Evolutionary conservation across 2,888 invertebrate genomes (phyloP).

Genomic region (Sesia apiformis): DNA sequence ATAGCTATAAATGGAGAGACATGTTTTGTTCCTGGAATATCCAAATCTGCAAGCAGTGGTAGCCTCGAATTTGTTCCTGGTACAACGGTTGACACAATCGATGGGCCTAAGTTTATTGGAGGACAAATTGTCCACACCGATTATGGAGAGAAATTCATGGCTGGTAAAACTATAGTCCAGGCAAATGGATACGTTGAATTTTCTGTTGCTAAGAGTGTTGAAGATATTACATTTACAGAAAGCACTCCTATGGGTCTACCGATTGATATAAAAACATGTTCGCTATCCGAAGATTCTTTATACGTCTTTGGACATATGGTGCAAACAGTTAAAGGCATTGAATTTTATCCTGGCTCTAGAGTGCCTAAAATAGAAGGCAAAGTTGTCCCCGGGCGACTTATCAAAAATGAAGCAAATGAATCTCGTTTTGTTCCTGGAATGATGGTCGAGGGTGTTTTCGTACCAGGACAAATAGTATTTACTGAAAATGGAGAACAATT

Average conservation of each 20-base stretch:
- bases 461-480: conserved; percentile 80
- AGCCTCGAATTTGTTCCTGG: conserved; percentile 75
- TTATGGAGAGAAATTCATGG: conserved; percentile 76
- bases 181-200: conserved; percentile 72
- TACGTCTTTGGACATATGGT: conserved; percentile 80
- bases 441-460: conserved; percentile 78
- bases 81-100: conserved; percentile 75
- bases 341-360: conserved; percentile 76
- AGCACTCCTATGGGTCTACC: conserved; percentile 72
- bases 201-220: conserved; percentile 72
- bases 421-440: conserved; percentile 81
- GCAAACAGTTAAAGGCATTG: conserved; percentile 77
- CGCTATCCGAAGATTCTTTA: conserved; percentile 64
- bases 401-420: conserved; percentile 75
- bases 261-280: conserved; percentile 71
- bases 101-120: conserved; percentile 78
- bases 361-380: conserved; percentile 72
- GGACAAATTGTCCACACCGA: conserved; percentile 77
- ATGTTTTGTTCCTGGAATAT: conserved; percentile 76
- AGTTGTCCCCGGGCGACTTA: conserved; percentile 77
- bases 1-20: conserved; percentile 64
- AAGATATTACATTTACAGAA: conserved; percentile 72
- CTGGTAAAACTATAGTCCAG: conserved; percentile 72
- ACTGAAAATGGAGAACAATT: conserved; percentile 82
- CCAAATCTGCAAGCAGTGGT: conserved; percentile 49